Conservation (phyloP, 2,797 vertebrate genomes). For the Gymnoscopelus microlampas region DNA sequence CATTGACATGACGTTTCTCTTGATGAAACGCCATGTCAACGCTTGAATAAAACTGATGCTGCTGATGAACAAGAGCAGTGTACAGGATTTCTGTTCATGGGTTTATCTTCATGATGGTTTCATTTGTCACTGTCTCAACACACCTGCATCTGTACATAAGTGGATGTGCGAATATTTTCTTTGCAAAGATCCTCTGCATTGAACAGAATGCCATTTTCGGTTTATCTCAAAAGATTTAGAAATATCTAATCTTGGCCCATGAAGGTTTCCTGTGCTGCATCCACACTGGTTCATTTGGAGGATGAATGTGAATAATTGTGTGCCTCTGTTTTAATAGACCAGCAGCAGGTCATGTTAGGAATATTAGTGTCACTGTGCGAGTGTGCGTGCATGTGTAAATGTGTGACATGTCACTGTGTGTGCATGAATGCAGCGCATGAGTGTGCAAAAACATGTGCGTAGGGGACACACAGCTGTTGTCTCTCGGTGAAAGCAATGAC, state of each 20-base stretch:
- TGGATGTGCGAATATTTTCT: too few species aligned
- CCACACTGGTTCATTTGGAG: not conserved
- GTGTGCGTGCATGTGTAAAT: constrained; percentile 6
- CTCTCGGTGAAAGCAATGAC: not conserved
- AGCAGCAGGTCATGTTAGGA: not conserved
- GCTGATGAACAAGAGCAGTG: too few species aligned
- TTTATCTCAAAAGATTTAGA: not conserved
- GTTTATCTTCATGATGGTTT: too few species aligned
- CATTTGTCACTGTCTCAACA: too few species aligned
- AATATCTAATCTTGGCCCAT: not conserved
- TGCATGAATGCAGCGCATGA: constrained; percentile 3
- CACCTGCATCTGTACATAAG: too few species aligned
- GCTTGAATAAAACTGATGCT: too few species aligned
- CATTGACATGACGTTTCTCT: too few species aligned
- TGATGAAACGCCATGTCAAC: too few species aligned
- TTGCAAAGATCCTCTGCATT: too few species aligned
- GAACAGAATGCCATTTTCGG: not conserved
- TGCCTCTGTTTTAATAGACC: too few species aligned
- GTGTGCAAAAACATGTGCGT: not conserved
- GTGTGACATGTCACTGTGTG: not conserved
- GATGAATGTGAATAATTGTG: not conserved
- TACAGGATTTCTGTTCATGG: too few species aligned
- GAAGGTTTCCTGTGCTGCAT: not conserved
- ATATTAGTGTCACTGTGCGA: too few species aligned
- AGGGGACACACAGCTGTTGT: not conserved